These are phyloP conservation scores for Chrysopa pallens DNA, from an alignment of 1,140 invertebrate species.

Conservation along the genomic window DNA sequence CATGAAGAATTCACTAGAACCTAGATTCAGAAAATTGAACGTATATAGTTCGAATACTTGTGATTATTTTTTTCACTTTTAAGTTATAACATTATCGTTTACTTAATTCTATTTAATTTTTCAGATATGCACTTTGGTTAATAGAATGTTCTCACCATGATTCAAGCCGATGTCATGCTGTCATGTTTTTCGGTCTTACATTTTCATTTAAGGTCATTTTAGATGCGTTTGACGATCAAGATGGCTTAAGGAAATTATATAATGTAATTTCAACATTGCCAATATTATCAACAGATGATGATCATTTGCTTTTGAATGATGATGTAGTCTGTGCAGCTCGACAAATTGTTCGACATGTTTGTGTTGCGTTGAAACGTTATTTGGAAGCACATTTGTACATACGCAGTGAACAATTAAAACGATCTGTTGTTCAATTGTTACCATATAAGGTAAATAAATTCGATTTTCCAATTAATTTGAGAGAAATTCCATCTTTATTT, in stretches of 20 bases:
- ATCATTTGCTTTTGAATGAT: constrained; percentile 51
- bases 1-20: too few relatives aligned
- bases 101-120: constrained; percentile 7
- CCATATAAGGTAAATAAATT: constrained; percentile 34
- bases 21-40: too few relatives aligned
- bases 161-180: constrained; percentile 86
- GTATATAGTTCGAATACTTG: too few relatives aligned
- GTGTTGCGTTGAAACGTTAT: constrained; percentile 76
- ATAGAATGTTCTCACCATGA: constrained; percentile 93
- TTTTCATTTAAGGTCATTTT: constrained; percentile 84
- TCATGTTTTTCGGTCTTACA: constrained; percentile 91
- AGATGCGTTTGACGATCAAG: constrained; percentile 76
- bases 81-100: too few relatives aligned
- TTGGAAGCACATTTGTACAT: constrained; percentile 79
- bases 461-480: neutral
- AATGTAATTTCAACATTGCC: constrained; percentile 83
- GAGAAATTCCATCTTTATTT: too few relatives aligned
- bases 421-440: constrained; percentile 26
- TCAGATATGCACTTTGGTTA: constrained; percentile 80
- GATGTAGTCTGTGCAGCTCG: constrained; percentile 82
- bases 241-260: constrained; percentile 80
- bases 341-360: constrained; percentile 87
- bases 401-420: constrained; percentile 62
- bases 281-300: constrained; percentile 53
- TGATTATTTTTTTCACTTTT: too few relatives aligned